Evolutionary conservation across 2,797 vertebrate genomes (phyloP).

Genomic region (Sus cebifrons): DNA sequence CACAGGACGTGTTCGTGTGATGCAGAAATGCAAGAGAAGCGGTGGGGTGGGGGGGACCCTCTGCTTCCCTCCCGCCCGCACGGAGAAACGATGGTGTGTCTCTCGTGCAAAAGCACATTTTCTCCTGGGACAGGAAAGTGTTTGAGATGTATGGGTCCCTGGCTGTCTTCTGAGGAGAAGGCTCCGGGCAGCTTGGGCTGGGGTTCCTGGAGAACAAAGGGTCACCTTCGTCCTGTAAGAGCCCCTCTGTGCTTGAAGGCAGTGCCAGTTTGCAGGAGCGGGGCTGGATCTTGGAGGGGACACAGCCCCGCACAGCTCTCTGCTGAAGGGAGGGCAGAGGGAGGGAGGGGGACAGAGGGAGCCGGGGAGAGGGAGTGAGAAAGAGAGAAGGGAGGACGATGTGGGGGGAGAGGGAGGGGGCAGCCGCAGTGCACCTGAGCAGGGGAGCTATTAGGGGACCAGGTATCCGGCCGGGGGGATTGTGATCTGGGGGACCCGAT

Average conservation of each 20-base stretch:
- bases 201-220: not conserved
- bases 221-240: fast-evolving
- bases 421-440: no score
- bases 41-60: fast-evolving
- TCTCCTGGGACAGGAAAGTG: fast-evolving
- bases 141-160: not conserved
- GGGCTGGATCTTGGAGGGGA: not conserved
- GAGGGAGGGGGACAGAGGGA: not conserved
- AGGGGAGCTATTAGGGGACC: no score
- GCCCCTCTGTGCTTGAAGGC: not conserved
- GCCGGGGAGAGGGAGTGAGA: fast-evolving
- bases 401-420: no score
- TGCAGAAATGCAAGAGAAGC: fast-evolving
- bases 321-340: not conserved
- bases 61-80: not conserved
- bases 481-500: not conserved
- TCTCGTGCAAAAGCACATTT: fast-evolving
- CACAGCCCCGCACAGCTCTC: fast-evolving
- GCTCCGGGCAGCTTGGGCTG: not conserved
- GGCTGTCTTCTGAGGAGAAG: not conserved
- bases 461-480: no score
- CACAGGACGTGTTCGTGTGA: fast-evolving
- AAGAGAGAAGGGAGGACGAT: no score
- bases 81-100: fast-evolving
- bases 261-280: not conserved